phyloP scores from a whole-genome alignment of 1,140 invertebrate genomes.

The Pseudomyrmex concolor region DNA sequence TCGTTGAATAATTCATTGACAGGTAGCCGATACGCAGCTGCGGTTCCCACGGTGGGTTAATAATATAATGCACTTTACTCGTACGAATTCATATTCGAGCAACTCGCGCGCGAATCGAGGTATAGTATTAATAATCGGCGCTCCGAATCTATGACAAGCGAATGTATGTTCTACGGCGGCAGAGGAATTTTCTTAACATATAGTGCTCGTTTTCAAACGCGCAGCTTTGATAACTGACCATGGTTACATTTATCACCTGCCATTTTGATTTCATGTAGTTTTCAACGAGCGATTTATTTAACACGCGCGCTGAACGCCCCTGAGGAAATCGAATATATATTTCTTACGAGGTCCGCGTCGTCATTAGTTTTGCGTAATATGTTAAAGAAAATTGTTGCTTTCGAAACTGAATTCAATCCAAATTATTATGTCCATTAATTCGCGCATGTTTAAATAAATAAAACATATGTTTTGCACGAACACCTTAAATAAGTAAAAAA shows the following conservation, averaged over 20 bases:
- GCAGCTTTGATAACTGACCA: neutral
- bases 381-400: no score
- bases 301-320: no score
- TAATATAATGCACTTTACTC: slow-evolving; percentile 57
- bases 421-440: no score
- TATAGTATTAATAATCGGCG: slow-evolving; percentile 41
- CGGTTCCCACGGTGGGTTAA: slow-evolving; percentile 46
- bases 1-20: slow-evolving; percentile 56
- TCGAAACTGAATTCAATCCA: no score
- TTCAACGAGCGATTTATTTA: no score
- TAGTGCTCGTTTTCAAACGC: neutral
- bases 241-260: neutral
- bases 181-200: slow-evolving; percentile 1
- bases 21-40: slow-evolving; percentile 57
- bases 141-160: neutral
- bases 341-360: no score
- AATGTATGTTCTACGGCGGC: neutral
- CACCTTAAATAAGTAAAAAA: no score
- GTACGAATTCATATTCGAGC: slow-evolving; percentile 43
- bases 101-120: neutral
- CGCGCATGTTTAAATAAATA: no score
- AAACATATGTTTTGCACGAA: no score
- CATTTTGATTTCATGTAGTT: neutral
- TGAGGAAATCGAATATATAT: no score
- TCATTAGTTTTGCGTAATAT: no score